These are phyloP conservation scores for Tetragnatha versicolor DNA, from an alignment of 1,140 invertebrate species.

Conservation along the genomic window DNA sequence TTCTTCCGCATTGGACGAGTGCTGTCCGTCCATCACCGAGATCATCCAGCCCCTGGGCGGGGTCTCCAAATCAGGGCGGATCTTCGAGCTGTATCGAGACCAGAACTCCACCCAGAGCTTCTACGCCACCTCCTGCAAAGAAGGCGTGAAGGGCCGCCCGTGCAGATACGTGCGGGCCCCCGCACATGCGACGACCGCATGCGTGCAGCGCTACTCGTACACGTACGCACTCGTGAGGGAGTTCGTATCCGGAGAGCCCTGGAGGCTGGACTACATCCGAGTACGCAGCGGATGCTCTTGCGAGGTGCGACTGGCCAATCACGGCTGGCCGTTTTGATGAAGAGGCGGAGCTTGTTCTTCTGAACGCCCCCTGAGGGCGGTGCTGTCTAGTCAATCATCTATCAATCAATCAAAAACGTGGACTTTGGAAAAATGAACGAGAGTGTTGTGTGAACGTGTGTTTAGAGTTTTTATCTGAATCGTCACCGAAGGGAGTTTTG, in stretches of 20 bases:
- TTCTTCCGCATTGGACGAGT: slow-evolving; percentile 66
- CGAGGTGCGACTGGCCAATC: slow-evolving; percentile 67
- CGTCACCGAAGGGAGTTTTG: no score
- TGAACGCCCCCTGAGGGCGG: not conserved
- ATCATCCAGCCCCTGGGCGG: slow-evolving; percentile 80
- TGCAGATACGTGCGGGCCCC: slow-evolving; percentile 78
- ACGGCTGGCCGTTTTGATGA: no score
- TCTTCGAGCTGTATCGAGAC: slow-evolving; percentile 79
- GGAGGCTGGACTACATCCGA: slow-evolving; percentile 82
- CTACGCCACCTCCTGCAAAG: slow-evolving; percentile 80
- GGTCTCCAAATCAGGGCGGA: slow-evolving; percentile 74
- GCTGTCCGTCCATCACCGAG: slow-evolving; percentile 79
- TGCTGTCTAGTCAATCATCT: not conserved
- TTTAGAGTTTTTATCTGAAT: no score
- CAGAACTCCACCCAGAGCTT: slow-evolving; percentile 70
- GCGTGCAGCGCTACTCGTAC: slow-evolving; percentile 84
- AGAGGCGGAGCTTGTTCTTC: no score
- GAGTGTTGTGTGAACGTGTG: no score
- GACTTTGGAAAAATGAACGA: no score
- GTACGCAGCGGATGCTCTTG: slow-evolving; percentile 84
- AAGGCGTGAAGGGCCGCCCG: slow-evolving; percentile 74
- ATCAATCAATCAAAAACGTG: no score
- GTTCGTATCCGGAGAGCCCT: slow-evolving; percentile 66
- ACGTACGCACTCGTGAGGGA: slow-evolving; percentile 79
- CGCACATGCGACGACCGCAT: slow-evolving; percentile 71